These are phyloP conservation scores for Leuctra nigra DNA, from an alignment of 2,888 invertebrate species.

Conservation along the genomic window DNA sequence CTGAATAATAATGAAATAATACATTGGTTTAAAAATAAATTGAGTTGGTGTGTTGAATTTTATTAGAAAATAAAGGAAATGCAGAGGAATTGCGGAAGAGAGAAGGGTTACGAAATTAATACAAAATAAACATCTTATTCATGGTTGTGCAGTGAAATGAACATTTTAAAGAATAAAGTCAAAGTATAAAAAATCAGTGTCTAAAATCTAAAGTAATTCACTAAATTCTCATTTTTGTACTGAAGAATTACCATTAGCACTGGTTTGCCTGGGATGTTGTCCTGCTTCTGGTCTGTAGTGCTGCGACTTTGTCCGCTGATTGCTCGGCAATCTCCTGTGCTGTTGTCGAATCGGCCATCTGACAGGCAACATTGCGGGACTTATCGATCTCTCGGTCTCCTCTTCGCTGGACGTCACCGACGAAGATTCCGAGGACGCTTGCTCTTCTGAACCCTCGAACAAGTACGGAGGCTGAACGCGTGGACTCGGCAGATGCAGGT, in stretches of 20 bases:
- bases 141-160: too few relatives aligned
- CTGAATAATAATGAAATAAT: too few relatives aligned
- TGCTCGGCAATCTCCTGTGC: slow-evolving; percentile 3
- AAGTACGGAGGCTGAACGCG: neutral
- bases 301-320: slow-evolving; percentile 8
- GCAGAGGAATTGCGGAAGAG: too few relatives aligned
- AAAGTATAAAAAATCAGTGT: too few relatives aligned
- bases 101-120: too few relatives aligned
- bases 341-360: slow-evolving; percentile 21
- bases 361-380: slow-evolving; percentile 18
- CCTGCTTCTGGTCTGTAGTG: neutral
- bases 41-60: too few relatives aligned
- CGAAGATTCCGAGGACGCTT: slow-evolving; percentile 24
- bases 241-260: neutral
- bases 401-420: slow-evolving; percentile 13
- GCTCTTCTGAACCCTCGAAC: slow-evolving; percentile 24
- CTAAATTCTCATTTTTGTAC: too few relatives aligned
- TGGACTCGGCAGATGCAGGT: slow-evolving; percentile 20
- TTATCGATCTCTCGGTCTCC: slow-evolving; percentile 7
- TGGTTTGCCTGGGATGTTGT: neutral
- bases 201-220: too few relatives aligned
- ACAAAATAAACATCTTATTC: too few relatives aligned
- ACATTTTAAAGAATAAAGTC: too few relatives aligned
- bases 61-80: too few relatives aligned
- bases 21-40: too few relatives aligned